Conservation (phyloP, 2,797 vertebrate genomes). For the Sparidentex hasta region DNA sequence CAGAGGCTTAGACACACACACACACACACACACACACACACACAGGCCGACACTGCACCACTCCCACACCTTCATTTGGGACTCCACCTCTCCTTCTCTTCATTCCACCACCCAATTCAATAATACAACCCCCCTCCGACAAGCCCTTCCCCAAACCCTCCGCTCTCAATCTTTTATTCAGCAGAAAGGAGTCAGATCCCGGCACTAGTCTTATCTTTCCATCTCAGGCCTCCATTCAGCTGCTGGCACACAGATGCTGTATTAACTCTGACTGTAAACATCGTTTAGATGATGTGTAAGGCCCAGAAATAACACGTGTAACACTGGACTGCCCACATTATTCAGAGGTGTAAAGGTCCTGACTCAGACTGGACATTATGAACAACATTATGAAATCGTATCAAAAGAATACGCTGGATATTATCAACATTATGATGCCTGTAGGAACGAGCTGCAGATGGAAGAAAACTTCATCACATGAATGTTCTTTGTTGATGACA, state of each 20-base stretch:
- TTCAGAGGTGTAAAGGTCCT: slow-evolving; percentile 5
- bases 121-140: slow-evolving; percentile 42
- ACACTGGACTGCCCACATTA: slow-evolving; percentile 31
- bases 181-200: slow-evolving; percentile 53
- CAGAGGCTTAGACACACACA: slow-evolving; percentile 13
- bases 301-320: neutral
- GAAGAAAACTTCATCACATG: slow-evolving; percentile 18
- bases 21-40: slow-evolving; percentile 1
- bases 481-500: neutral
- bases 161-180: slow-evolving; percentile 76
- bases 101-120: slow-evolving; percentile 65
- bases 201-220: slow-evolving; percentile 53
- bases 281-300: neutral
- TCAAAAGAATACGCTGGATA: neutral
- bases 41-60: slow-evolving; percentile 35
- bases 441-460: neutral
- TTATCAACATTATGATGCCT: neutral
- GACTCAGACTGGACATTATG: slow-evolving; percentile 4
- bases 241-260: slow-evolving; percentile 27
- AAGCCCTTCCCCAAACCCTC: slow-evolving; percentile 30
- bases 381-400: slow-evolving; percentile 21
- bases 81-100: slow-evolving; percentile 46
- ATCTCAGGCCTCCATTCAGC: slow-evolving; percentile 53
- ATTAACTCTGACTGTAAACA: slow-evolving; percentile 50
- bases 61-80: slow-evolving; percentile 58